Evolutionary conservation across 2,888 invertebrate genomes (phyloP).

Genomic region (Mesochorus sp.): DNA sequence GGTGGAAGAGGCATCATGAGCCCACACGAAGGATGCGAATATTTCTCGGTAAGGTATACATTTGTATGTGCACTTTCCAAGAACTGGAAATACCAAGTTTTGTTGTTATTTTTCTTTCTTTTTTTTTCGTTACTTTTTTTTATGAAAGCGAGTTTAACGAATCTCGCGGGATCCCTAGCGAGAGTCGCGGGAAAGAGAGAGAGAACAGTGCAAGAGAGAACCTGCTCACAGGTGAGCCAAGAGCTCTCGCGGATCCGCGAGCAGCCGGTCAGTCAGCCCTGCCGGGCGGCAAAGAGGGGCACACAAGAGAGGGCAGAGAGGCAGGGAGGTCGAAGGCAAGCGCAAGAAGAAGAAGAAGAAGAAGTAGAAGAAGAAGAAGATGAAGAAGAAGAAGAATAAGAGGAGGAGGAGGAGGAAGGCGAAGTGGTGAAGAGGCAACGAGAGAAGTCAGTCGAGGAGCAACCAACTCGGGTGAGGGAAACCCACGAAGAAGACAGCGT

Average conservation of each 20-base stretch:
- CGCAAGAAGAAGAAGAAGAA: conserved; percentile 28
- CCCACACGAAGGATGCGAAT: conserved; percentile 48
- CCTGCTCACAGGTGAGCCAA: conserved; percentile 58
- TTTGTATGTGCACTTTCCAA: conserved; percentile 55
- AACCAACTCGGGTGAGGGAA: conserved; percentile 61
- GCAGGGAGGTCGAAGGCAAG: conserved; percentile 57
- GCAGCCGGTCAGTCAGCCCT: conserved; percentile 52
- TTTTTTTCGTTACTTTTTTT: conserved; percentile 7
- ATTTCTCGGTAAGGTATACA: conserved; percentile 47
- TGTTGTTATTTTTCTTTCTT: conserved; percentile 19
- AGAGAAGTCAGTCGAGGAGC: conserved; percentile 58
- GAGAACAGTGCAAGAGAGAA: conserved; percentile 27
- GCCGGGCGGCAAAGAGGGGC: conserved; percentile 36
- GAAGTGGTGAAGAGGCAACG: conserved; percentile 50
- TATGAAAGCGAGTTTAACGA: conserved; percentile 57
- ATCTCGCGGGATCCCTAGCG: conserved; percentile 53
- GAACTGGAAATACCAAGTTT: conserved; percentile 55
- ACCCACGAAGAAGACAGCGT: conserved; percentile 72
- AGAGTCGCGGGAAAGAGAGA: conserved; percentile 49
- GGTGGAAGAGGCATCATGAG: conserved; percentile 11
- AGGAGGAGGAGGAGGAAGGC: background rate
- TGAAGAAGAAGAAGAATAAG: conserved; percentile 11
- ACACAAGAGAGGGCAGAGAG: conserved; percentile 45
- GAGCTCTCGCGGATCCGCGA: conserved; percentile 51
- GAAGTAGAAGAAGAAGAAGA: conserved; percentile 26